A percentile compares a stretch with the other conserved stretches of the same genome.
phyloP scores from a whole-genome alignment of 2,888 invertebrate genomes.

The Torymus texanus region DNA sequence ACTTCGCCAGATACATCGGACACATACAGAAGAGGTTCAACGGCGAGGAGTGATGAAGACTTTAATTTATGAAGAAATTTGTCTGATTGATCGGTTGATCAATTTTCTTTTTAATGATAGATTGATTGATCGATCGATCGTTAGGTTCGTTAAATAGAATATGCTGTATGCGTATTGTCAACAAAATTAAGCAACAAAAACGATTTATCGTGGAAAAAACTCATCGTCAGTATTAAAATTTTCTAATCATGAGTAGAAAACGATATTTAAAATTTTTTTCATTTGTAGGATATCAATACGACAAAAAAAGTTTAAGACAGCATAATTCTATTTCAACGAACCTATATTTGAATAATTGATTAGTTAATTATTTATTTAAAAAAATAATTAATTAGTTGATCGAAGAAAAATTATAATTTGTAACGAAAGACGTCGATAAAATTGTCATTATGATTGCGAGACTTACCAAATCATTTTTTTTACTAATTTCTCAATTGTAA shows the following conservation, averaged over 20 bases:
- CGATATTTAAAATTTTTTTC: no score
- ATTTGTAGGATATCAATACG: no score
- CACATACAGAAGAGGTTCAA: constrained; percentile 77
- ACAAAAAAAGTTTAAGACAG: no score
- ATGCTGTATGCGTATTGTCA: no score
- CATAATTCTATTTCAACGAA: constrained; percentile 6
- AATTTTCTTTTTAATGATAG: constrained; percentile 9
- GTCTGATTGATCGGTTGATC: neutral
- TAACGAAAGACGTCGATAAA: neutral
- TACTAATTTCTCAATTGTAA: neutral
- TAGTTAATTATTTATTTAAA: constrained; percentile 29
- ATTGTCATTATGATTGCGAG: no score
- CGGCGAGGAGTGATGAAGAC: constrained; percentile 57
- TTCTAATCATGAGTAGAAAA: no score
- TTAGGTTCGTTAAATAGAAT: constrained; percentile 29
- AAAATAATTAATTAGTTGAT: constrained; percentile 43
- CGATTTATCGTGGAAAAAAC: no score
- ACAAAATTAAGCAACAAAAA: no score
- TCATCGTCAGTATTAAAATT: no score
- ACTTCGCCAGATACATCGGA: constrained; percentile 81
- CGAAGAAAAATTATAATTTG: no score
- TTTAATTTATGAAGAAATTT: neutral
- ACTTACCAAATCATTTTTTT: no score
- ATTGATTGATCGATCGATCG: constrained; percentile 16
- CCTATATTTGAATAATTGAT: constrained; percentile 15